Evolutionary conservation across 2,113 vertebrate genomes (phyloP).

Genomic region (Numida meleagris): DNA sequence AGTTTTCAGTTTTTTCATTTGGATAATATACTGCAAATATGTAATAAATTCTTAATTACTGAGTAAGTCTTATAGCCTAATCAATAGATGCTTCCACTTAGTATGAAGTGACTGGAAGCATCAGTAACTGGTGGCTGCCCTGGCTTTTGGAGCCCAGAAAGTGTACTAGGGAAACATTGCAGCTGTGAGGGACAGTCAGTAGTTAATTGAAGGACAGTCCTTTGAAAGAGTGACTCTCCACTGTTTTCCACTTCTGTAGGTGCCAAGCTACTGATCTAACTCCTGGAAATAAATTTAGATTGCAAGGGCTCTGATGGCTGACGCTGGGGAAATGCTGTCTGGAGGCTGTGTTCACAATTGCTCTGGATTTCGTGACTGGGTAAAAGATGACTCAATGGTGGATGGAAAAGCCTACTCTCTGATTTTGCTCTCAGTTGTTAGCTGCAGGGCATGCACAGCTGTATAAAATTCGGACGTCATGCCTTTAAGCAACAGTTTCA

Average conservation of each 20-base stretch:
- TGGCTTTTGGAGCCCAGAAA: background rate
- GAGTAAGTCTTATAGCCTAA: background rate
- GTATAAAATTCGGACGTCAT: background rate
- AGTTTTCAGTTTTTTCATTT: background rate
- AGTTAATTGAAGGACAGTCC: background rate
- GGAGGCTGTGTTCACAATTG: background rate
- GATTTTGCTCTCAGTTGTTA: background rate
- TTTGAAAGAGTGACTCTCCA: background rate
- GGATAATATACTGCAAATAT: background rate
- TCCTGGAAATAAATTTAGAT: background rate
- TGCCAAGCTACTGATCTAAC: background rate
- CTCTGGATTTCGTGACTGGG: background rate
- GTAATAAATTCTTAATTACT: background rate
- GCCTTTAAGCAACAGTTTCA: background rate
- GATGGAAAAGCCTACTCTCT: background rate
- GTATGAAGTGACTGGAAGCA: background rate
- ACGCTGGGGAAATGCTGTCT: background rate
- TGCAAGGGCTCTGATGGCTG: rapidly evolving
- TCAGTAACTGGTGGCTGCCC: background rate
- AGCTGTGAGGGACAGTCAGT: background rate
- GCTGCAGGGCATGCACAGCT: background rate
- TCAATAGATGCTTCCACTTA: background rate
- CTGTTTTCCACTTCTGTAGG: background rate
- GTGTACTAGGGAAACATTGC: background rate
- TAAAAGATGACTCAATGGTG: background rate